Evolutionary conservation across 1,140 invertebrate species (phyloP), one percentile per base, ranked within the genome.

Genomic region (Bombus turneri): DNA sequence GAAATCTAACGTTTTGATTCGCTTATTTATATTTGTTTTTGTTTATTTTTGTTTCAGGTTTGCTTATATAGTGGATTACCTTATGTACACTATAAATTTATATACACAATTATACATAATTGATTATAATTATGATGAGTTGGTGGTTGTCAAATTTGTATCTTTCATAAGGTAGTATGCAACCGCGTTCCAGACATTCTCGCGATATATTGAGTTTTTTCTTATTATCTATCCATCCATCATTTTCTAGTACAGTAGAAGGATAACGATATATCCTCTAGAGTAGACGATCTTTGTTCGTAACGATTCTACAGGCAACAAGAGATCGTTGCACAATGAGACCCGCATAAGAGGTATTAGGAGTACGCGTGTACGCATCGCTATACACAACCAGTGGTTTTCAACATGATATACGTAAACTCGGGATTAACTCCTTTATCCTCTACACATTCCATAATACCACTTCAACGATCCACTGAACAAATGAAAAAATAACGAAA

Each of bases 321-420:
- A 84, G 87, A 90, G 88, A 89, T 90, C 87, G 85, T 83, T 90
- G 88, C 85, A 90, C 87, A 89, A 89, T 89, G 69, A 89, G 68
- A 89, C 85, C 87, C 88, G 87, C 78, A 89, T 89, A 89, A 90
- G 85, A 84, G 88, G 81, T 59, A 90, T 87, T 87, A 89, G 81
- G 69, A 81, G 74, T 81, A 77, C 85, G 72, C 76, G 82, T 77
- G 68, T 82, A 86, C 78, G 53, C 81, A 78, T 72, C 66, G 41
- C 88, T 81, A 86, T 76, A 69, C 77, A 77, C 41, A 73, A 47
- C 66, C 69, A 41, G 59, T 73, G 85, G 77, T 89, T 89, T 84
- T 84, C 81, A 90, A 37, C 12, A n/a, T 22, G 75, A 80, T 59
- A 81, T 59, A 81, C 59, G 69, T 86, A 88, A 84, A 74, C 69